Conservation (phyloP, 2,888 invertebrate genomes). For the Lissonota sp. region DNA sequence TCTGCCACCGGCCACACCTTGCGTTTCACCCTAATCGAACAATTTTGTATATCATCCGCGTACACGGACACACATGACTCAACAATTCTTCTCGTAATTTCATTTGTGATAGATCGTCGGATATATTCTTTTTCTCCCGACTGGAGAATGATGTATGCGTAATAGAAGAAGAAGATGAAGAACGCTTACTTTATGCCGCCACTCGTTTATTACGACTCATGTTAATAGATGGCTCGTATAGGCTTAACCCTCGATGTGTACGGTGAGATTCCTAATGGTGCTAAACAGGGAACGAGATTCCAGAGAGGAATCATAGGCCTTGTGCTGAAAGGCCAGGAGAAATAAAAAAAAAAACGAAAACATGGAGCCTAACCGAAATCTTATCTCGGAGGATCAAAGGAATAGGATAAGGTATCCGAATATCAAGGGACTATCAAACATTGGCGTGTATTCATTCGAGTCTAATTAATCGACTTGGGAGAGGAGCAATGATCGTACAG, state of each 20-base stretch:
- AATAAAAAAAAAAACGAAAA: background rate
- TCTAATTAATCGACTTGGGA: constrained; percentile 30
- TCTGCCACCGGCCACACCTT: constrained; percentile 33
- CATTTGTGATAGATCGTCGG: constrained; percentile 18
- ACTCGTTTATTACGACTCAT: background rate
- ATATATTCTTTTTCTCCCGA: constrained; percentile 1
- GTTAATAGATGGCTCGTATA: background rate
- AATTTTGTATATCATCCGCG: constrained; percentile 38
- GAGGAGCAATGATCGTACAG: constrained; percentile 67
- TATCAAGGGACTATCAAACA: background rate
- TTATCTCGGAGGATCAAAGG: background rate
- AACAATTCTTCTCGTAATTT: constrained; percentile 46
- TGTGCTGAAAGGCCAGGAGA: background rate
- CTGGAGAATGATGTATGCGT: background rate
- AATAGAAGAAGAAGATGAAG: background rate
- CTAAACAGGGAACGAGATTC: background rate
- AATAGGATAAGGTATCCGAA: background rate
- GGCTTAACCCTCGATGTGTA: background rate
- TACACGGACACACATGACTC: background rate
- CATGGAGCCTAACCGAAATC: background rate
- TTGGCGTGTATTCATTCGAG: background rate
- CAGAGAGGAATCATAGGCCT: background rate
- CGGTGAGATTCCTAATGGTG: background rate
- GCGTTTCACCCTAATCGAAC: constrained; percentile 9
- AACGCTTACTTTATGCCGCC: background rate